Evolutionary conservation across 2,113 vertebrate genomes (phyloP).

Genomic region (Zosterops japonicus): DNA sequence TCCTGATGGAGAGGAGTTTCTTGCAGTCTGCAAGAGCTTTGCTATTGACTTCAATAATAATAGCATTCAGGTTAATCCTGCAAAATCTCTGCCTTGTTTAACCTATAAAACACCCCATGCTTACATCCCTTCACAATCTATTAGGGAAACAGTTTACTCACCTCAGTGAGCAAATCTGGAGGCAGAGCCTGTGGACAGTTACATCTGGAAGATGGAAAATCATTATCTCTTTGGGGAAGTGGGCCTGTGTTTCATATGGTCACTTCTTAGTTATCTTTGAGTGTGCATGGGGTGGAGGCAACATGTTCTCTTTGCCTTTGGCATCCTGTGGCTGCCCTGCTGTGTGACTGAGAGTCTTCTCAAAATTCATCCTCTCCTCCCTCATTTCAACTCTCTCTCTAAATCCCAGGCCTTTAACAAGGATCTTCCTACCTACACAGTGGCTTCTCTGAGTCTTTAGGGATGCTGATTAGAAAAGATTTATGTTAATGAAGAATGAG

Average conservation of each 20-base stretch:
- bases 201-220: not conserved
- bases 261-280: not conserved
- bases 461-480: not conserved
- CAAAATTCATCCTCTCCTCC: not conserved
- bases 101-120: not conserved
- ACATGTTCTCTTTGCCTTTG: not conserved
- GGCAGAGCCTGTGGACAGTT: not conserved
- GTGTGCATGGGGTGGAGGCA: not conserved
- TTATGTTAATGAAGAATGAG: not conserved
- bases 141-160: not conserved
- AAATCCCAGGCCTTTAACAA: not conserved
- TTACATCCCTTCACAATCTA: not conserved
- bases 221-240: not conserved
- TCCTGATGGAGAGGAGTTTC: not conserved
- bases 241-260: not conserved
- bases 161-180: not conserved
- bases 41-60: not conserved
- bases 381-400: not conserved
- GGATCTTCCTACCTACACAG: not conserved
- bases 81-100: slow-evolving; percentile 16
- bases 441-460: not conserved
- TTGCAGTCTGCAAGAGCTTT: not conserved
- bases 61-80: not conserved
- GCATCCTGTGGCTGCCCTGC: not conserved
- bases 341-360: not conserved